Conservation (phyloP, 2,888 invertebrate genomes). For the Conchocele bisecta region DNA sequence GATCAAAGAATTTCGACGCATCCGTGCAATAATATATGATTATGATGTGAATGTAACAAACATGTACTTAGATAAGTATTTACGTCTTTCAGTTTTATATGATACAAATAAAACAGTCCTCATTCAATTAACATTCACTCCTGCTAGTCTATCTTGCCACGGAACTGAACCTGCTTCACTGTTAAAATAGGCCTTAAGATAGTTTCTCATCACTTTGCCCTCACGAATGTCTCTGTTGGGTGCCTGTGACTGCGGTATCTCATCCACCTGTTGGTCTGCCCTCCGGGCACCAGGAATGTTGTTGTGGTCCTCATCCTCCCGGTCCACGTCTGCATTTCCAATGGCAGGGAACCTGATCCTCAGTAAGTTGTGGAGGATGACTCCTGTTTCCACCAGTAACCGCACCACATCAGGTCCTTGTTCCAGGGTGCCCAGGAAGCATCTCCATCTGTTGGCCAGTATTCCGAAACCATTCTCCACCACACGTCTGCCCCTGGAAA, state of each 20-base stretch:
- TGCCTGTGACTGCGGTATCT: constrained; percentile 5
- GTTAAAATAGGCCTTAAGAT: constrained; percentile 17
- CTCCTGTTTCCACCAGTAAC: constrained; percentile 23
- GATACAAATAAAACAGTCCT: not conserved
- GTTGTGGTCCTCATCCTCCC: constrained; percentile 17
- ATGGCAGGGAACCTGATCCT: constrained; percentile 43
- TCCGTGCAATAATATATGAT: constrained; percentile 10
- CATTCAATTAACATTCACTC: constrained; percentile 12
- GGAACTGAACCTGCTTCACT: constrained; percentile 13
- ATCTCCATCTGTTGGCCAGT: constrained; percentile 28
- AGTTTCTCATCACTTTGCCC: constrained; percentile 15
- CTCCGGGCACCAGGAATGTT: constrained; percentile 18
- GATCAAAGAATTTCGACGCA: not conserved
- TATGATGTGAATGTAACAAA: constrained; percentile 8
- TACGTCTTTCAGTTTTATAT: constrained; percentile 9
- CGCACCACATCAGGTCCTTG: constrained; percentile 30
- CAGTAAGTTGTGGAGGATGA: constrained; percentile 47
- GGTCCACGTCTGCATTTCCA: constrained; percentile 30
- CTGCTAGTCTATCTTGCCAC: constrained; percentile 22
- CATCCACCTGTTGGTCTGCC: constrained; percentile 15
- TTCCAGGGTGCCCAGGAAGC: constrained; percentile 28
- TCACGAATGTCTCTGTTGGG: constrained; percentile 18
- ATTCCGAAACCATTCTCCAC: constrained; percentile 33
- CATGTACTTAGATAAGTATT: too few relatives aligned
- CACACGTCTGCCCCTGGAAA: constrained; percentile 29